These are phyloP conservation scores for Pandion haliaetus DNA, from an alignment of 2,113 vertebrate genomes.

Conservation along the genomic window DNA sequence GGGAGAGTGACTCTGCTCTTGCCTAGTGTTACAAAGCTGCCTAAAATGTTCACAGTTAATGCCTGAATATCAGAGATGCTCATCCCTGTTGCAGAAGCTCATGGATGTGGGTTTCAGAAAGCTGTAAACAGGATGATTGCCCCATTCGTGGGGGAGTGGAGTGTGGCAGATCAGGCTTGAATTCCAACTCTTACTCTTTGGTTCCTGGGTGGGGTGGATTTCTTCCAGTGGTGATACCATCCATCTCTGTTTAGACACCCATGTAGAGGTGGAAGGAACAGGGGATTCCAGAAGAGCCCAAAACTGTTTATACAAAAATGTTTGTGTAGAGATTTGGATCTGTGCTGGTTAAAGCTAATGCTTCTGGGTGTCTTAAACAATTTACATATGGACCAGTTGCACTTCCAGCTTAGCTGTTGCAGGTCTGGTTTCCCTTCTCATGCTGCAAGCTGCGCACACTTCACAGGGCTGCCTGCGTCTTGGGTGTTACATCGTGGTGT, in stretches of 20 bases:
- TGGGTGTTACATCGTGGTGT: rapidly evolving
- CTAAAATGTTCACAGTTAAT: not conserved
- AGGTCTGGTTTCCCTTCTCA: rapidly evolving
- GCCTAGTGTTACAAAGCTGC: not conserved
- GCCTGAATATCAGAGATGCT: not conserved
- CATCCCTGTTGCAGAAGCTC: not conserved
- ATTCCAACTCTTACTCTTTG: not conserved
- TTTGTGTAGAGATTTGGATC: not conserved
- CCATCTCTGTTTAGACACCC: not conserved
- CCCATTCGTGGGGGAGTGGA: not conserved
- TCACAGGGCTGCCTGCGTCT: not conserved
- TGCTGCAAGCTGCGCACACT: not conserved
- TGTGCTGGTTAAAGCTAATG: not conserved
- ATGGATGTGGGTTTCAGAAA: not conserved
- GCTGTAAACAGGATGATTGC: not conserved
- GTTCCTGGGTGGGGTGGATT: not conserved
- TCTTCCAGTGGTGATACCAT: not conserved
- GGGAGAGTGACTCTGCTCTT: not conserved
- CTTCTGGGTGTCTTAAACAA: not conserved
- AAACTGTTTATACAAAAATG: not conserved
- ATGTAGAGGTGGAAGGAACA: rapidly evolving
- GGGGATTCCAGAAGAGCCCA: not conserved
- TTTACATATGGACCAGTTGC: not conserved
- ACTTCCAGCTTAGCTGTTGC: not conserved
- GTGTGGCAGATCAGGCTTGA: not conserved